Evolutionary conservation across 2,888 invertebrate genomes (phyloP).

Genomic region (Acronicta psi): DNA sequence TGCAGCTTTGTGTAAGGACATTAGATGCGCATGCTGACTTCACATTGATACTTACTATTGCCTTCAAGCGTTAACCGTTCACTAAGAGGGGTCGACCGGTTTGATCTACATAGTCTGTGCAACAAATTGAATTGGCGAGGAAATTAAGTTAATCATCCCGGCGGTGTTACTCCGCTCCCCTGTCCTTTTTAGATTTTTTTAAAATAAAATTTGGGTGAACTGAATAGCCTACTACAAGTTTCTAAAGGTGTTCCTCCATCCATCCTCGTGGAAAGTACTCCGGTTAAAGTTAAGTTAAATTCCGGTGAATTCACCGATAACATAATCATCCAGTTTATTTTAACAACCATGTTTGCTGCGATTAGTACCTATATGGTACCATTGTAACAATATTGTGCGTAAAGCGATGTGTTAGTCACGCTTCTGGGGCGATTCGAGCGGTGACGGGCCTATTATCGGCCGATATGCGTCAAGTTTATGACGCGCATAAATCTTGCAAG

Average conservation of each 20-base stretch:
- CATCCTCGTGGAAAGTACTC: too few species aligned
- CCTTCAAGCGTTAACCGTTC: slow-evolving; percentile 66
- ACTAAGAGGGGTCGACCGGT: slow-evolving; percentile 51
- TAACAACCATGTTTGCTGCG: slow-evolving; percentile 31
- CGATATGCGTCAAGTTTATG: slow-evolving; percentile 70
- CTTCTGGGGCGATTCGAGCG: slow-evolving; percentile 40
- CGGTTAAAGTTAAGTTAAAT: too few species aligned
- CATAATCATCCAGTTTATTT: slow-evolving; percentile 20
- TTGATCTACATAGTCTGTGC: slow-evolving; percentile 52
- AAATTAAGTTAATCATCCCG: slow-evolving; percentile 41
- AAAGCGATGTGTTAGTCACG: slow-evolving; percentile 58
- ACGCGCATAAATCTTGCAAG: slow-evolving; percentile 68
- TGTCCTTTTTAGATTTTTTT: too few species aligned
- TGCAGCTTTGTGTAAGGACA: slow-evolving; percentile 68
- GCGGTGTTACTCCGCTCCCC: too few species aligned
- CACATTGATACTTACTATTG: slow-evolving; percentile 56
- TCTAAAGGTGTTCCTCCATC: too few species aligned
- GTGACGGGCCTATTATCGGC: slow-evolving; percentile 61
- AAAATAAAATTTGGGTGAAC: too few species aligned
- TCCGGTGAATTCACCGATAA: too few species aligned
- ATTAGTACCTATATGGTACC: slow-evolving; percentile 18
- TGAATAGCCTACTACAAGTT: too few species aligned
- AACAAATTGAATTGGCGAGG: slow-evolving; percentile 48
- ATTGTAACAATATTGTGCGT: slow-evolving; percentile 32
- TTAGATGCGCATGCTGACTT: slow-evolving; percentile 59